Base-by-base conservation (phyloP, 2,113 vertebrate genomes). In the Myrmophylax atrothorax region DNA sequence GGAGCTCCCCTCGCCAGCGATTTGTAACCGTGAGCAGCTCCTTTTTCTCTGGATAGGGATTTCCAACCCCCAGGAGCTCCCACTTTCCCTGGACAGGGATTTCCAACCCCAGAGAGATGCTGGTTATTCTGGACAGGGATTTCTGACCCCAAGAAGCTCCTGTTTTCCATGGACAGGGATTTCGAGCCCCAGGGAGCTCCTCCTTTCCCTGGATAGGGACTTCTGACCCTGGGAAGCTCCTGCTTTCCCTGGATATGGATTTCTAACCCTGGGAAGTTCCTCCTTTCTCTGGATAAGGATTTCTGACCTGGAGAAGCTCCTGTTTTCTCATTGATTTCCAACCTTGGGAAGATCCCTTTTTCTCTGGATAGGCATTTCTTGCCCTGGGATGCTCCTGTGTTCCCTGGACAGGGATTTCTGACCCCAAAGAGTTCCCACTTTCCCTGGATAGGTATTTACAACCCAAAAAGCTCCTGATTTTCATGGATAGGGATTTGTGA, bases 61-160 rank as follows among this genome's bases (percentile, higher is more conserved):
- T 75, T 5, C 25, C 1, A 2, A 23, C 4, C 33, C 7, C 2
- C 1, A 2, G 14, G 5, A 24, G 42, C 22, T n/a, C 42, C 64
- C 16, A 3, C 7, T 67, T 46, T n/a, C 31, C 16, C 3, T 17
- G 31, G 42, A 24, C 4, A 33, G 8, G 58, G n/a, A 60, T 17
- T 25, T 37, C n/a, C 7, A 5, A 60, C 6, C 23, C 58, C 10
- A 7, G 1, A 6, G 37, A 17, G 58, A 9, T 60, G 20, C n/a
- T 17, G n/a, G 1, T 35, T 60, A 10, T 23, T 7, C 2, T 29
- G 42, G 33, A 23, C 2, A 10, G 1, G 22, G 22, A 76, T 50
- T 40, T 12, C 22, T 2, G 4, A 8, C 4, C 31, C 7, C 9
- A 6, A 4, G 7, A 5, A 8, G 13, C 6, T 75, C 42, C 40